Evolutionary conservation across 1,140 invertebrate species (phyloP).

Genomic region (Dinothrombium tinctorium): DNA sequence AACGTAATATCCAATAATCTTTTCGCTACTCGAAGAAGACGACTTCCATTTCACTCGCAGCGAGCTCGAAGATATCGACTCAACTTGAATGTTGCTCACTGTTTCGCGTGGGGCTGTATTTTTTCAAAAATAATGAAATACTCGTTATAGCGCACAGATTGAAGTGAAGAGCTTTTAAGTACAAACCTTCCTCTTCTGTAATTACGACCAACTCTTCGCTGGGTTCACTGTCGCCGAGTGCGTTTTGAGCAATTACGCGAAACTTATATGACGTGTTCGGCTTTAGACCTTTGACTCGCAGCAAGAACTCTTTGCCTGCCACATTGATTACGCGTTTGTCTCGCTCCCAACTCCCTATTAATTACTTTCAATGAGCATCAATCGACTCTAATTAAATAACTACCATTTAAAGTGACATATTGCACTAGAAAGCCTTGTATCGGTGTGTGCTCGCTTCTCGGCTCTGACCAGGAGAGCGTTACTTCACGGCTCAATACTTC

Average conservation of each 20-base stretch:
- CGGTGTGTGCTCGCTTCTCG: conserved; percentile 27
- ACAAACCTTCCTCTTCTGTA: conserved; percentile 47
- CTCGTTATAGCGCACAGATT: too few relatives aligned
- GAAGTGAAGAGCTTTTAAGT: too few relatives aligned
- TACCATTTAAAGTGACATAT: conserved; percentile 18
- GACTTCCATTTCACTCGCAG: conserved; percentile 24
- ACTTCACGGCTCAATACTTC: conserved; percentile 21
- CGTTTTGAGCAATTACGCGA: conserved; percentile 52
- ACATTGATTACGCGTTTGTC: neutral
- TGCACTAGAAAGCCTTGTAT: conserved; percentile 24
- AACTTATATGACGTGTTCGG: conserved; percentile 73
- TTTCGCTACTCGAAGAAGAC: conserved; percentile 71
- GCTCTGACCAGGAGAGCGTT: conserved; percentile 22
- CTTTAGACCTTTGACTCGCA: conserved; percentile 38
- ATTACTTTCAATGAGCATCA: neutral
- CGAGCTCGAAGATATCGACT: conserved; percentile 10
- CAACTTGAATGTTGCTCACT: conserved; percentile 11
- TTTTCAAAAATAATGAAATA: too few relatives aligned
- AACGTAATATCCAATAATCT: conserved; percentile 72
- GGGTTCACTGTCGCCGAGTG: conserved; percentile 42
- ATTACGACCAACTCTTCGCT: conserved; percentile 54
- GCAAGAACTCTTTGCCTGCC: neutral
- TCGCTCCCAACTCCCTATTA: neutral
- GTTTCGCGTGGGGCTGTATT: conserved; percentile 11
- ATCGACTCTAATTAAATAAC: conserved; percentile 8